Percentiles rank a stretch among this genome's conserved stretches.
Evolutionary conservation across 1,140 invertebrate genomes (phyloP).

Genomic region (Paraescarpia echinospica): DNA sequence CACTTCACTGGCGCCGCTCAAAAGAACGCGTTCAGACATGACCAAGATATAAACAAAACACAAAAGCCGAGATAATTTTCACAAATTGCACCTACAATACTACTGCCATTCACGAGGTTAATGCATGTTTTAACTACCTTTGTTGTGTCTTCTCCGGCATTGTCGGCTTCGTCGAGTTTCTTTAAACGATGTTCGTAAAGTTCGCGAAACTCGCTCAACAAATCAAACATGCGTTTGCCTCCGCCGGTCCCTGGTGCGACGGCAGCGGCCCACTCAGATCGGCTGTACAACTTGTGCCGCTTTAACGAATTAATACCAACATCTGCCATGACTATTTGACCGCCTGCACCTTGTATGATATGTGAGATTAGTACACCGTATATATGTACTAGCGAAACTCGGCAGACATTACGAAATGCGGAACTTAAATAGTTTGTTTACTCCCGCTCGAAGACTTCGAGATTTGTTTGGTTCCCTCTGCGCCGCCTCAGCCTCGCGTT

Average conservation of each 20-base stretch:
- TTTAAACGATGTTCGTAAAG: slow-evolving; percentile 49
- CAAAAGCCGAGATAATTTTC: slow-evolving; percentile 40
- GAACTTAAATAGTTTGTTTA: neutral
- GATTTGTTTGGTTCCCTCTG: neutral
- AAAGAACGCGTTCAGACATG: slow-evolving; percentile 2
- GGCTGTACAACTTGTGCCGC: neutral
- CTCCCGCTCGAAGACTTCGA: slow-evolving; percentile 3
- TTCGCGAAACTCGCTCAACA: slow-evolving; percentile 49
- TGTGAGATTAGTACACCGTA: neutral
- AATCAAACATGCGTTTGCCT: slow-evolving; percentile 8
- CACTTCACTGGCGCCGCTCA: neutral
- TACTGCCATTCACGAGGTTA: neutral
- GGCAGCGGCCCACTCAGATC: neutral
- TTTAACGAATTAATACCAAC: neutral
- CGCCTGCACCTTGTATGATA: neutral
- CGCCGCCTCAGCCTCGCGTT: neutral
- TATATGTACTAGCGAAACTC: neutral
- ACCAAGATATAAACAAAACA: neutral
- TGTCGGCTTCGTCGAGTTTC: slow-evolving; percentile 48
- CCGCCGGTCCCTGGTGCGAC: neutral
- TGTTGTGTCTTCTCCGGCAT: slow-evolving; percentile 43
- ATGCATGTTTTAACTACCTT: slow-evolving; percentile 36
- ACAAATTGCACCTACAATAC: slow-evolving; percentile 71
- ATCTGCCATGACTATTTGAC: neutral
- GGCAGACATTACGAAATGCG: neutral